Evolutionary conservation across 2,113 vertebrate species (phyloP).

Genomic region (Vireo altiloquus): DNA sequence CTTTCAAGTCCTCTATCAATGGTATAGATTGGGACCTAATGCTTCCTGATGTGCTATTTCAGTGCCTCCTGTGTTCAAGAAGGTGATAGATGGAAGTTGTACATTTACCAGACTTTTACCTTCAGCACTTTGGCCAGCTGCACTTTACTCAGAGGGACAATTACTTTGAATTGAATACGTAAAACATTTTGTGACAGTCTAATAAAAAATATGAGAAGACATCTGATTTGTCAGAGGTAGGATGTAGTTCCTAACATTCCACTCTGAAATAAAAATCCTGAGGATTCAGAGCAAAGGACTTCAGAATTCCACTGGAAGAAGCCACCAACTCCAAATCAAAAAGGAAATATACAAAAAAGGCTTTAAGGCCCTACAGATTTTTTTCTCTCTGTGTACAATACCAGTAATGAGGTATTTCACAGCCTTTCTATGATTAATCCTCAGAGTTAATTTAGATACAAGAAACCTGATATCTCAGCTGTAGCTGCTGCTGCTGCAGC

Average conservation of each 20-base stretch:
- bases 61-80: background rate
- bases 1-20: background rate
- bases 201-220: background rate
- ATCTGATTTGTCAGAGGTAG: background rate
- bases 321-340: background rate
- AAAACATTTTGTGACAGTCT: background rate
- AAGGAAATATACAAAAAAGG: background rate
- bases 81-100: background rate
- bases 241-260: background rate
- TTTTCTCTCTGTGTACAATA: background rate
- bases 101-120: background rate
- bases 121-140: background rate
- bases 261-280: background rate
- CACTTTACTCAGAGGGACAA: background rate
- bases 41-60: background rate
- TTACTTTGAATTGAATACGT: background rate
- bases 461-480: background rate
- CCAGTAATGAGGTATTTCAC: background rate
- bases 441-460: background rate
- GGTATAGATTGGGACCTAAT: background rate
- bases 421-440: background rate
- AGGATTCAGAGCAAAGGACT: background rate
- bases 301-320: background rate
- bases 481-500: background rate
- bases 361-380: background rate